Evolutionary conservation across 2,888 invertebrate species (phyloP).

Genomic region (Pterobdella sp.): DNA sequence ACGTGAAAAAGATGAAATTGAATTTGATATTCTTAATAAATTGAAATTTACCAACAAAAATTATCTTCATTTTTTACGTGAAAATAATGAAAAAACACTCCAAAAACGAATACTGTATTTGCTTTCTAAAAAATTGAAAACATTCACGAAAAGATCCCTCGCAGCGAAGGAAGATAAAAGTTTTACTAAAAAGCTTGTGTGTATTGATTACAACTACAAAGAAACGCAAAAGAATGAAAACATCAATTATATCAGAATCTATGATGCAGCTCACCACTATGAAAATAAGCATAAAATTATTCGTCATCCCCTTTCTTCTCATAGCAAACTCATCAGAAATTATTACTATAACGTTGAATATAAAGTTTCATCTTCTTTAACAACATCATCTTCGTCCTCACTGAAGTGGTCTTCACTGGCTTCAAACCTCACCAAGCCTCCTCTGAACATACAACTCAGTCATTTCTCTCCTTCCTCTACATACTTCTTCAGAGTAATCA

Average conservation of each 20-base stretch:
- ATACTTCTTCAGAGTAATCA: conserved; percentile 4
- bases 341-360: background rate
- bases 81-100: too few species aligned
- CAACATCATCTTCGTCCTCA: background rate
- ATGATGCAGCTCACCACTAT: background rate
- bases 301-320: background rate
- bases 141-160: too few species aligned
- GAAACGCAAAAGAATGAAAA: background rate
- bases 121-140: too few species aligned
- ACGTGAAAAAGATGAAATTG: background rate
- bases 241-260: background rate
- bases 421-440: background rate
- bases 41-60: too few species aligned
- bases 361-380: background rate
- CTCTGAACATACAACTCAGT: background rate
- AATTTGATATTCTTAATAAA: too few species aligned
- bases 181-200: background rate
- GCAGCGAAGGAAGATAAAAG: too few species aligned
- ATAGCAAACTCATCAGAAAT: too few species aligned
- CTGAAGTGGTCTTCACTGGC: background rate
- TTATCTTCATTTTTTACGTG: too few species aligned
- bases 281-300: background rate
- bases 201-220: background rate
- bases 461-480: background rate
- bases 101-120: too few species aligned